phyloP scores from a whole-genome alignment of 2,888 invertebrate species.

The Lagria hirta region DNA sequence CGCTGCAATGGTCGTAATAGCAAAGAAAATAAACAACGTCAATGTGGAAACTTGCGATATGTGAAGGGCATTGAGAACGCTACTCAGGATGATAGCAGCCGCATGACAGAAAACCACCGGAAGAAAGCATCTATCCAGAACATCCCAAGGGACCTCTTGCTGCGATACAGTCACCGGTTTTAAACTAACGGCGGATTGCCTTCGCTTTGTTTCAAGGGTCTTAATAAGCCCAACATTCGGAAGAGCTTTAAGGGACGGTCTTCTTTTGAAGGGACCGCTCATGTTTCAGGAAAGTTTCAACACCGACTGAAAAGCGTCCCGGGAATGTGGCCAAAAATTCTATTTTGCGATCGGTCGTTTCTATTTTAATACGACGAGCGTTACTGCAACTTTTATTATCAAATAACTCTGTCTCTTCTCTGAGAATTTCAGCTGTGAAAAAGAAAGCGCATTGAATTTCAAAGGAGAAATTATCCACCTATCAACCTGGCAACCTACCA shows the following conservation, averaged over 20 bases:
- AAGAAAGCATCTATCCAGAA: conserved; percentile 71
- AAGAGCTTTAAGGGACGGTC: conserved; percentile 50
- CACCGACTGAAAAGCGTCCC: conserved; percentile 26
- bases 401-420: conserved; percentile 10
- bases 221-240: conserved; percentile 50
- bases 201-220: conserved; percentile 53
- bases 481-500: no score
- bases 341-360: conserved; percentile 18
- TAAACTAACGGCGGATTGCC: conserved; percentile 51
- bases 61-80: conserved; percentile 68
- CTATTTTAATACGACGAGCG: conserved; percentile 17
- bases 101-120: conserved; percentile 81
- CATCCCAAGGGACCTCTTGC: conserved; percentile 70
- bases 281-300: conserved; percentile 34
- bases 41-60: conserved; percentile 77
- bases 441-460: conserved; percentile 12
- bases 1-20: conserved; percentile 71
- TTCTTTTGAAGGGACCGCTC: conserved; percentile 53
- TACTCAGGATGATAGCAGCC: conserved; percentile 72
- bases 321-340: conserved; percentile 32
- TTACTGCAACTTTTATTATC: conserved; percentile 11
- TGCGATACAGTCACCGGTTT: conserved; percentile 56
- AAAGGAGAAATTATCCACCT: no score
- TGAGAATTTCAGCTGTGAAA: conserved; percentile 3
- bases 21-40: conserved; percentile 76